Base-by-base conservation (phyloP, 1,140 invertebrate species). In the Trichomalopsis sarcophagae region DNA sequence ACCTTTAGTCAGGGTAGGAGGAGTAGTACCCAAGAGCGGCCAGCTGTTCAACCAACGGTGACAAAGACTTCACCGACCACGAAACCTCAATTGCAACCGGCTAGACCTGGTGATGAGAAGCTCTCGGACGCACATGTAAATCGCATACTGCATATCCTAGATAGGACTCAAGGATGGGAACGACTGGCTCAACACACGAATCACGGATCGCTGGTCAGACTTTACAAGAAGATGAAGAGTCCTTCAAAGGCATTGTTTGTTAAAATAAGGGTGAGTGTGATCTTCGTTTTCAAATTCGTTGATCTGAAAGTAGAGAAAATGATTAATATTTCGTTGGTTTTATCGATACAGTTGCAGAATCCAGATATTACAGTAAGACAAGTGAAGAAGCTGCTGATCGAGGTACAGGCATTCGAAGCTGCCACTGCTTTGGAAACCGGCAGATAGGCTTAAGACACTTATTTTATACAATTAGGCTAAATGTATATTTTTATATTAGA, bases 81-180 rank as follows among this genome's bases (percentile, higher is more conserved):
- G 11, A 13, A 13, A 30, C 9, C 27, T 71, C 78, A 36, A n/a
- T 80, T 66, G 62, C 40, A 74, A 17, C 10, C 23, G n/a, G 11
- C 40, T 1, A 73, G 2, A 33, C 33, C 50, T 5, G 27, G 21
- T 10, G 69, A 76, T 0, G 85, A 84, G 14, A 75, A 86, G 81
- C 82, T 92, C 47, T 88, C 85, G 9, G 69, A 87, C 50, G 86
- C 88, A 9, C 81, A 88, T 5, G 88, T 91, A 33, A 71, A 89
- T 11, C 77, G 88, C 74, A 84, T 93, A 11, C 88, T 88, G 0
- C 13, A 11, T 0, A 88, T 93, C 76, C 79, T 93, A 14, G 91
- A 93, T 50, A 88, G 88, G 84, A 90, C 92, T 21, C 77, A 87
- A 77, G 91, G 89, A 0, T 93, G 93, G 93, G 86, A 89, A 47